Base-by-base conservation (phyloP, 2,888 invertebrate species). In the Melitaea athalia region DNA sequence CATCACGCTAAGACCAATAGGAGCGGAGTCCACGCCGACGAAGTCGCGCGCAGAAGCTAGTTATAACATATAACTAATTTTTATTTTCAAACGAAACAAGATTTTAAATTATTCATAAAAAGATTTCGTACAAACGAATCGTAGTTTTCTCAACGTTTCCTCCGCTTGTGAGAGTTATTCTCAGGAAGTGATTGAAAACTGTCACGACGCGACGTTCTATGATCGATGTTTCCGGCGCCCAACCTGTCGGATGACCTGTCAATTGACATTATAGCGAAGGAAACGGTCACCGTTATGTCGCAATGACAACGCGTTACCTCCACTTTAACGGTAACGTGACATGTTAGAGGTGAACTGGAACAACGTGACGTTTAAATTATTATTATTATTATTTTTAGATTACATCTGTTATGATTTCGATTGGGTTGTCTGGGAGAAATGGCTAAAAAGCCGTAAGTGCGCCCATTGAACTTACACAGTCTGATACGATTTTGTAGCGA, bases 161-260 rank as follows among this genome's bases (percentile, higher is more conserved):
- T 71, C 57, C 62, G 59, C 50, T 52, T 64, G 76, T 78, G 76
- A 77, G 80, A 78, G 78, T 74, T 69, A 74, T 71, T 67, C 69
- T 79, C 86, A 84, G 89, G 89, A 90, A 86, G 82, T 79, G 82
- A 81, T 81, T 76, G 79, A 82, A 78, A 84, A 85, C 84, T 85
- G 85, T 79, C 82, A 83, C 79, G 82, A 79, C 80, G 78, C 79
- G 82, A 79, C 80, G 78, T 77, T 75, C 81, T 80, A 82, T 85
- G 85, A 87, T 79, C 78, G 85, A 82, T 78, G 77, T 75, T 80
- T 89, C 89, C 89, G 88, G 81, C 77, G 76, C 74, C 80, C 77
- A 81, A 79, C 77, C 76, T 71, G 78, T 78, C 70, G 63, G 70
- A 76, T 77, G 74, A 74, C 71, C 75, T 73, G 76, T 76, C 77